Evolutionary conservation across 1,140 invertebrate species (phyloP), one percentile per base, ranked within the genome.

Genomic region (Drosophila lacertosa): DNA sequence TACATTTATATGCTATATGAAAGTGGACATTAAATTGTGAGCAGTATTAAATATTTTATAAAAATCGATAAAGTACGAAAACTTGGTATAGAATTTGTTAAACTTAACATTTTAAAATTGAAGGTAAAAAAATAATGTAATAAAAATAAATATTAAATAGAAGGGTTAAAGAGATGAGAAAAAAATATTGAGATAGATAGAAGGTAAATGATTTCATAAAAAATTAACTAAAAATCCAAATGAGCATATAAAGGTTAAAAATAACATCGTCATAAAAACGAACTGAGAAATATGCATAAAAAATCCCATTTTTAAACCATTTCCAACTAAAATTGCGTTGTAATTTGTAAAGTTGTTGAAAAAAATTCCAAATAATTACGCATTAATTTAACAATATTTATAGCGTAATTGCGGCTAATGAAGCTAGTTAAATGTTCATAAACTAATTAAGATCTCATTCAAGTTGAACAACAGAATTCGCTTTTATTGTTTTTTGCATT

Each of bases 381-480:
- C 26, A 60, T 33, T 45, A 65, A 69, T 42, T 63, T 29, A n/a
- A 37, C 29, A 60, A 67, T 77, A 81, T 80, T 80, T 70, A 80
- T 53, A 40, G 7, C 24, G 48, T 77, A 80, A 84, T 86, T 80
- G 73, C 72, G 69, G 63, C 55, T 78, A 73, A 84, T 80, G 60
- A 67, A 45, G 42, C 53, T 51, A 74, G 68, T 77, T 86, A 71
- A 86, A 81, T 77, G 82, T 62, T 79, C 74, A 84, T 81, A 77
- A 86, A 75, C 68, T 74, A 86, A 88, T 86, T 74, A 77, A 58
- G 18, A 40, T 63, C 40, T 42, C 53, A 40, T 77, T 67, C 60
- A 40, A 80, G 60, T 68, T 50, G 54, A 64, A 58, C 76, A 74
- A 58, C 47, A 62, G 70, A 68, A 79, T 73, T 66, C 60, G 35